Evolutionary conservation across 2,888 invertebrate species (phyloP), one percentile per base, ranked within the genome.

Genomic region (Sisyra terminalis): DNA sequence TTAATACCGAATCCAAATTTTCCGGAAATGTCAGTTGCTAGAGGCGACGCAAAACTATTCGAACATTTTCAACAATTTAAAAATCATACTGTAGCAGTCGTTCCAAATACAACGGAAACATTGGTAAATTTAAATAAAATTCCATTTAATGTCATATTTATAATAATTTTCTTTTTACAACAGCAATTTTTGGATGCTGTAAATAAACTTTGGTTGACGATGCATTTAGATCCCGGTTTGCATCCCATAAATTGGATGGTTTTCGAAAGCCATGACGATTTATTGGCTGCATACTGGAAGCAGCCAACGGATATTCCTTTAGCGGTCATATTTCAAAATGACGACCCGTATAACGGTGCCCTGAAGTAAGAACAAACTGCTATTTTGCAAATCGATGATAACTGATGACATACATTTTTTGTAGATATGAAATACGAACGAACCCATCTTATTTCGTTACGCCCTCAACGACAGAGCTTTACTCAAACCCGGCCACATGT

Each of bases 1-100:
- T 59, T 78, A 50, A 73, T 81, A 53, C 81, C 81, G 15, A 81
- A 82, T 60, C 81, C 82, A 38, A 77, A 81, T 62, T 80, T 80
- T 58, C 78, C 80, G 0, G 73, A 74, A 50, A 76, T 81, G 55
- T 67, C 69, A 46, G 70, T 70, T 44, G 77, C 76, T 11, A 69
- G 73, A 46, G 69, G 69, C 42, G 68, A 70, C 38, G 66, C 64
- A 3, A 61, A 65, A 44, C 56, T 73, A 46, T 70, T 71, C 52
- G 65, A 69, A 45, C 64, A 67, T 55, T 73, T 73, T 53, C 61
- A 64, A 48, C 59, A 64, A 46, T 55, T 72, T 53, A 68, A 50
- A 52, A 76, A 65, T 57, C 76, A 76, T 54, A 73, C 75, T 1
- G 70, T 79, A 17, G 79, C 79, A 6, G 75, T 79, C 10, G 78